These are phyloP conservation scores for Amphipyra berbera DNA, from an alignment of 2,888 invertebrate genomes.

Conservation along the genomic window DNA sequence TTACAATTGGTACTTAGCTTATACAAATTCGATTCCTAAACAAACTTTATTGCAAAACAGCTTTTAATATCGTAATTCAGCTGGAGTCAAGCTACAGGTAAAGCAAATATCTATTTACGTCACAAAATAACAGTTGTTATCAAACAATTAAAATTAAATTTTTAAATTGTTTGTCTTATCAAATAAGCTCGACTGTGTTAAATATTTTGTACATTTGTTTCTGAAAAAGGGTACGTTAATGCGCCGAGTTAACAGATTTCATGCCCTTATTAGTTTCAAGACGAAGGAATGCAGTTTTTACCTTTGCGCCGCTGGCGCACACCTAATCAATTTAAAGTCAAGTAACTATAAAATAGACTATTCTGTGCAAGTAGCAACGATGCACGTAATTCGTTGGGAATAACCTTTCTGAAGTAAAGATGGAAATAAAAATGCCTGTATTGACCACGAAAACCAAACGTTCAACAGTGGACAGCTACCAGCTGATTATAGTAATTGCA, in stretches of 20 bases:
- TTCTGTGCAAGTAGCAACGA: not conserved
- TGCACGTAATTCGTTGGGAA: too few relatives aligned
- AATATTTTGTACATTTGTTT: constrained; percentile 44
- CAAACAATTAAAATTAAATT: not conserved
- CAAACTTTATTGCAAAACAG: too few relatives aligned
- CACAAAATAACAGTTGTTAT: too few relatives aligned
- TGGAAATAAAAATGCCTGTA: constrained; percentile 13
- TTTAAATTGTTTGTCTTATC: constrained; percentile 17
- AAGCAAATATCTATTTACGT: too few relatives aligned
- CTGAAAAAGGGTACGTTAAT: constrained; percentile 70
- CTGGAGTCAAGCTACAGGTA: too few relatives aligned
- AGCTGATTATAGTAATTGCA: constrained; percentile 41
- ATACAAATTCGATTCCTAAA: too few relatives aligned
- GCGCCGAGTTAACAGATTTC: constrained; percentile 62
- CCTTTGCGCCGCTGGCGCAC: constrained; percentile 45
- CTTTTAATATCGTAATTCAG: too few relatives aligned
- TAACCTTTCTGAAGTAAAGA: not conserved
- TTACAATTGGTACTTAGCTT: too few relatives aligned
- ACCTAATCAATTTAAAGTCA: constrained; percentile 56
- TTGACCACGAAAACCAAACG: constrained; percentile 13
- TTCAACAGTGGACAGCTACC: not conserved
- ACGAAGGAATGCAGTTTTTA: constrained; percentile 59
- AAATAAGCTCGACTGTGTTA: constrained; percentile 37
- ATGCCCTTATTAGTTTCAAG: constrained; percentile 61
- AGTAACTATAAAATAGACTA: constrained; percentile 39